These are phyloP conservation scores for Rhegmatorhina hoffmannsi DNA, from an alignment of 2,113 vertebrate species.

Conservation along the genomic window DNA sequence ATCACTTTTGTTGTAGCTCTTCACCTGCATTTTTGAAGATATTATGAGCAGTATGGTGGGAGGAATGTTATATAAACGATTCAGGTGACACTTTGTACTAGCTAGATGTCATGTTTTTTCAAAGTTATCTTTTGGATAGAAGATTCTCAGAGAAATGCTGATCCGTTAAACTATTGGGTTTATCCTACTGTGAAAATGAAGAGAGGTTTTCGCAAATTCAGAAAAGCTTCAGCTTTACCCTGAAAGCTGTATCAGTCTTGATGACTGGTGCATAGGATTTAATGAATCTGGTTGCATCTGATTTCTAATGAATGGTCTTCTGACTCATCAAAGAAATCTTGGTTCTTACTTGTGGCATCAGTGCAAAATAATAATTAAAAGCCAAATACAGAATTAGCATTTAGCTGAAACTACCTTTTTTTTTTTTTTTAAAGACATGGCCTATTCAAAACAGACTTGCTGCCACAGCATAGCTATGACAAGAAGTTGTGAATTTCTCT, in stretches of 20 bases:
- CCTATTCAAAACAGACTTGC: neutral
- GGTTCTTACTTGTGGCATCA: neutral
- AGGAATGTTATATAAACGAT: conserved; percentile 55
- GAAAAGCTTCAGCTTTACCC: neutral
- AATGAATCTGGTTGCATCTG: neutral
- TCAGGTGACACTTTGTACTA: conserved; percentile 49
- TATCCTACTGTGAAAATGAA: neutral
- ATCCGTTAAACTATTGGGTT: neutral
- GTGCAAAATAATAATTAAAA: neutral
- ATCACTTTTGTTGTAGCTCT: conserved; percentile 22
- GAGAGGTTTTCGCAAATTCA: neutral
- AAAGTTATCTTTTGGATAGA: conserved; percentile 13
- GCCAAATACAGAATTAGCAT: neutral
- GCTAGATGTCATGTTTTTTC: conserved; percentile 14
- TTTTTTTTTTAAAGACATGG: neutral
- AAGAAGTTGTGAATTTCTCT: neutral
- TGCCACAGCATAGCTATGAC: neutral
- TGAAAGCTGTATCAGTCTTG: neutral
- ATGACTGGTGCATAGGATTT: neutral
- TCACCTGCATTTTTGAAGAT: conserved; percentile 37
- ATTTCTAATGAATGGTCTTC: conserved; percentile 19
- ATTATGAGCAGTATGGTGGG: conserved; percentile 42
- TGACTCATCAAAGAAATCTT: conserved; percentile 3
- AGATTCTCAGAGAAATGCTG: conserved; percentile 28
- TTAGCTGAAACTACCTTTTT: neutral